Evolutionary conservation across 2,797 vertebrate species (phyloP).

Genomic region (Ara ararauna): DNA sequence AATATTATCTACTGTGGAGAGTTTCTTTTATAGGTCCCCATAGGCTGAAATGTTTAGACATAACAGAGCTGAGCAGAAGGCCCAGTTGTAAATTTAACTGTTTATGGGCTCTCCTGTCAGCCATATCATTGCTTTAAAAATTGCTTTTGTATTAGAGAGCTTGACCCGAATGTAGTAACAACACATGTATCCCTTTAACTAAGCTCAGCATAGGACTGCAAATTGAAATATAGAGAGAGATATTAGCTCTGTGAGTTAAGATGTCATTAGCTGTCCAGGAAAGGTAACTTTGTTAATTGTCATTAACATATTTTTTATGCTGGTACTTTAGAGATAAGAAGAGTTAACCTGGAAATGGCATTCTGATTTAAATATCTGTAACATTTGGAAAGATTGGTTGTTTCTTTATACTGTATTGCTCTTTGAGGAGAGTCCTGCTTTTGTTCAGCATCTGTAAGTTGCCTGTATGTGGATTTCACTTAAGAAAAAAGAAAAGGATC

Average conservation of each 20-base stretch:
- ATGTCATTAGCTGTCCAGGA: not conserved
- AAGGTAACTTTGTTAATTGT: slow-evolving; percentile 4
- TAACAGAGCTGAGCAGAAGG: not conserved
- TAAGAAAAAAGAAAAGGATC: slow-evolving; percentile 25
- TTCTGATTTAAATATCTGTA: slow-evolving; percentile 25
- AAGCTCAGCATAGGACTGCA: not conserved
- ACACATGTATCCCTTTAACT: slow-evolving; percentile 24
- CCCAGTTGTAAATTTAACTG: slow-evolving; percentile 36
- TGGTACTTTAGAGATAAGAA: slow-evolving; percentile 14
- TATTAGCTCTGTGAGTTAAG: slow-evolving; percentile 1
- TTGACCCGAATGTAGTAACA: slow-evolving; percentile 3
- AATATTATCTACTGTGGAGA: slow-evolving; percentile 53
- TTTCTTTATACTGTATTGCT: not conserved
- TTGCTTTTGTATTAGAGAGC: slow-evolving; percentile 49
- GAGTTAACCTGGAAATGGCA: not conserved
- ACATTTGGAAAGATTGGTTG: not conserved
- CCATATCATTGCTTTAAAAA: slow-evolving; percentile 54
- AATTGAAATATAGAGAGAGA: not conserved
- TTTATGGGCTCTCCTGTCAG: slow-evolving; percentile 52
- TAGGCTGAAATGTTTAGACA: slow-evolving; percentile 44
- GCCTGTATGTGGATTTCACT: slow-evolving; percentile 6
- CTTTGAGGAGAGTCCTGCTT: slow-evolving; percentile 17
- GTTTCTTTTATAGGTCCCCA: slow-evolving; percentile 44
- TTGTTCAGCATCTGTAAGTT: slow-evolving; percentile 39
- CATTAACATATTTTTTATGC: slow-evolving; percentile 9